Conservation (phyloP, 2,113 vertebrate genomes). For the Tetraodon nigroviridis region DNA sequence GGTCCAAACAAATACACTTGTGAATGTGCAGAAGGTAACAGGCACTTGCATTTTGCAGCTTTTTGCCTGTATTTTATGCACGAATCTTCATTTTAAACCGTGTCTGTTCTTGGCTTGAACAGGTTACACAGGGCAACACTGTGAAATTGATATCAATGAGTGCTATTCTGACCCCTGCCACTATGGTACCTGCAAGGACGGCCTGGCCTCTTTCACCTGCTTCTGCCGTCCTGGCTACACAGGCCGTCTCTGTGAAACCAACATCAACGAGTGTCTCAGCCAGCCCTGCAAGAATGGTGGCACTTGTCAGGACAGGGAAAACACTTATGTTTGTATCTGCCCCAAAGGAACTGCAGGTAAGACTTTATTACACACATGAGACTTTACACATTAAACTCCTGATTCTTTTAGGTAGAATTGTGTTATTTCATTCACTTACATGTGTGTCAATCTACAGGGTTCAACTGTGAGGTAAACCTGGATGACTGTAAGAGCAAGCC, state of each 20-base stretch:
- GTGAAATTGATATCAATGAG: constrained; percentile 86
- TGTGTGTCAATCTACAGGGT: constrained; percentile 65
- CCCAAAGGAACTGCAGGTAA: constrained; percentile 91
- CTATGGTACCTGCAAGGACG: constrained; percentile 86
- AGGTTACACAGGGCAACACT: constrained; percentile 87
- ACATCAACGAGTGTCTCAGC: constrained; percentile 93
- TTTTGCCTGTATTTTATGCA: background rate
- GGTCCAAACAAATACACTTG: constrained; percentile 92
- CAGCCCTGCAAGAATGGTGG: constrained; percentile 91
- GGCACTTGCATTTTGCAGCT: background rate
- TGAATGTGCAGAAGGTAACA: constrained; percentile 88
- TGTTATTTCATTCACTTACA: background rate
- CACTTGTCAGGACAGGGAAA: constrained; percentile 88
- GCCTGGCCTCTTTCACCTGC: constrained; percentile 85
- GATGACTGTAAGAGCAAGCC: constrained; percentile 91
- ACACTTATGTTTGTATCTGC: constrained; percentile 85
- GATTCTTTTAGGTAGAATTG: background rate
- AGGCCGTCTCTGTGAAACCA: constrained; percentile 88
- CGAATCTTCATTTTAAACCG: background rate
- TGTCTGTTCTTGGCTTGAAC: background rate
- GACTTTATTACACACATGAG: background rate
- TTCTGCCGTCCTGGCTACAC: constrained; percentile 86
- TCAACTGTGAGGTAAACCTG: constrained; percentile 90
- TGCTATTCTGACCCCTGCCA: constrained; percentile 90
- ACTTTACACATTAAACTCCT: background rate